These are phyloP conservation scores for Drosophila atroscutellata DNA, from an alignment of 2,888 invertebrate species.

Conservation along the genomic window DNA sequence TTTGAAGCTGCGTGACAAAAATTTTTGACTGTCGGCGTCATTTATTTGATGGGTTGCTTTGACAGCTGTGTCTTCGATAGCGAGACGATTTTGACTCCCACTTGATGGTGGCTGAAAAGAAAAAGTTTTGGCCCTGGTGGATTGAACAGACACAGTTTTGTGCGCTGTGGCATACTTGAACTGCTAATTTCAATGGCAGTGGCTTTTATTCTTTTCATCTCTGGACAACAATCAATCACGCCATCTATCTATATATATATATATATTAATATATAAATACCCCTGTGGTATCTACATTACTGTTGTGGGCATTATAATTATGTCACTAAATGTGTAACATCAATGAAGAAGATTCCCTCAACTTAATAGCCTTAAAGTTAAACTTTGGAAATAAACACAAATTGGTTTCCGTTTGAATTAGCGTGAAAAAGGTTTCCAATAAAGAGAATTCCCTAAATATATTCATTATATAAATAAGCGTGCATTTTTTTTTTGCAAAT, in stretches of 20 bases:
- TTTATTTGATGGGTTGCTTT: slow-evolving; percentile 69
- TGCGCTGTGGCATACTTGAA: slow-evolving; percentile 42
- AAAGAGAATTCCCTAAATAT: neutral
- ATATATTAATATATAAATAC: slow-evolving; percentile 17
- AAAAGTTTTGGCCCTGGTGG: slow-evolving; percentile 18
- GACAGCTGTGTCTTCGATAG: slow-evolving; percentile 69
- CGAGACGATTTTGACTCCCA: slow-evolving; percentile 28
- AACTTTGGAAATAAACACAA: neutral
- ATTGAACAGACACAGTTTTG: slow-evolving; percentile 12
- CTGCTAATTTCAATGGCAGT: slow-evolving; percentile 56
- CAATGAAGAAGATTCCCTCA: neutral
- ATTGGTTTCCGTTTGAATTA: neutral
- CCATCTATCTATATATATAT: slow-evolving; percentile 24
- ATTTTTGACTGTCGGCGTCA: slow-evolving; percentile 65
- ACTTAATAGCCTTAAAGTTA: neutral
- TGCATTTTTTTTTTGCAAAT: slow-evolving; percentile 29
- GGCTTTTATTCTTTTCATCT: slow-evolving; percentile 31
- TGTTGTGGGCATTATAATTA: neutral
- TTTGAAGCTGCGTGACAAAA: slow-evolving; percentile 73
- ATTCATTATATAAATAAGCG: slow-evolving; percentile 29
- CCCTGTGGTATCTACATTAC: slow-evolving; percentile 27
- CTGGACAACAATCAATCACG: slow-evolving; percentile 71
- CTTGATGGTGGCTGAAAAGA: slow-evolving; percentile 25
- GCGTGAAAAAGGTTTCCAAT: neutral
- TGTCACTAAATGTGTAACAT: neutral